These are phyloP conservation scores for Crambe crambe DNA, from an alignment of 37 sponge, comb jelly and placozoan species.

Conservation along the genomic window DNA sequence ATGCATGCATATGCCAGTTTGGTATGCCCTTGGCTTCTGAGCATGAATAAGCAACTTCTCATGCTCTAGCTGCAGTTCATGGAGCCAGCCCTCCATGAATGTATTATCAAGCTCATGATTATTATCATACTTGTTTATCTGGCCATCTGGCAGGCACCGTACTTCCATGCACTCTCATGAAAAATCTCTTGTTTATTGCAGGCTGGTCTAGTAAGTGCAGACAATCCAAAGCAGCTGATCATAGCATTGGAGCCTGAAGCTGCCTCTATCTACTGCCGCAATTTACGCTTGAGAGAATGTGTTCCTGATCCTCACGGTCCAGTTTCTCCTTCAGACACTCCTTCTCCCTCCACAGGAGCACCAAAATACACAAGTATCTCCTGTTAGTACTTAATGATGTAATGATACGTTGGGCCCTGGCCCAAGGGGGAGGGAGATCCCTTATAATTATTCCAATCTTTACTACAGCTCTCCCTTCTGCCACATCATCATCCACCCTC, in stretches of 20 bases:
- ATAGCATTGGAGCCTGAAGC: slow-evolving; percentile 85
- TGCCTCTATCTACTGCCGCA: slow-evolving; percentile 65
- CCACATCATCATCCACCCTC: neutral
- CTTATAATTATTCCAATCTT: neutral
- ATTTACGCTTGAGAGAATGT: slow-evolving; percentile 41
- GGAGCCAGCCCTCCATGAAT: slow-evolving; percentile 6
- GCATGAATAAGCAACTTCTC: neutral
- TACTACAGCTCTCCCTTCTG: neutral
- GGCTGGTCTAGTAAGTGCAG: slow-evolving; percentile 65
- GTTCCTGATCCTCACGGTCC: slow-evolving; percentile 32
- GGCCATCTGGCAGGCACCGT: neutral
- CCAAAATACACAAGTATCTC: slow-evolving; percentile 6
- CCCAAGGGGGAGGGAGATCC: no score
- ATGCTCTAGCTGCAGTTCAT: neutral
- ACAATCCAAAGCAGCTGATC: slow-evolving; percentile 48
- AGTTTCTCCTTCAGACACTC: slow-evolving; percentile 22
- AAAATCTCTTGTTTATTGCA: slow-evolving; percentile 5
- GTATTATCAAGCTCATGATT: neutral
- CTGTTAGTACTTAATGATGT: neutral
- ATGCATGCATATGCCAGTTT: no score
- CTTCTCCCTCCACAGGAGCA: slow-evolving; percentile 56
- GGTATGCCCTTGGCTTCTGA: neutral
- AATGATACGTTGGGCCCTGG: no score
- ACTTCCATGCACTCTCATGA: no score
- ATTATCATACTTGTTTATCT: neutral